Conservation (phyloP, 2,797 vertebrate genomes). For the Melopsittacus undulatus region DNA sequence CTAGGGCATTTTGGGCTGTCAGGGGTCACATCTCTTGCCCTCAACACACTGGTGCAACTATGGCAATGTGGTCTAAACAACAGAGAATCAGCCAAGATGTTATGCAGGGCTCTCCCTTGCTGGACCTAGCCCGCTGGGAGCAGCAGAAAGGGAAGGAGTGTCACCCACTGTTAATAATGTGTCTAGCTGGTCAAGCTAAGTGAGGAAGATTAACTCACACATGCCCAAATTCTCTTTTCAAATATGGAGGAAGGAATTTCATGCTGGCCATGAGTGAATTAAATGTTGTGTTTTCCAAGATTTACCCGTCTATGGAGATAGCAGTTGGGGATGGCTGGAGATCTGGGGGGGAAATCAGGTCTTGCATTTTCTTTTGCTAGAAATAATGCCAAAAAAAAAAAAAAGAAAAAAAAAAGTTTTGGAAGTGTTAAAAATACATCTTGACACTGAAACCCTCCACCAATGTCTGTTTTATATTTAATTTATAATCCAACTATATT, state of each 20-base stretch:
- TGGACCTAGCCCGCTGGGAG: not conserved
- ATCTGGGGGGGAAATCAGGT: not conserved
- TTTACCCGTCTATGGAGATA: not conserved
- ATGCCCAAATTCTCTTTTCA: not conserved
- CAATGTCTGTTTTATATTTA: constrained; percentile 40
- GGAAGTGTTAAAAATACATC: constrained; percentile 51
- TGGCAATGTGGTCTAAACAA: not conserved
- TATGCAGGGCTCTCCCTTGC: not conserved
- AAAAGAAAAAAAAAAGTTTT: not conserved
- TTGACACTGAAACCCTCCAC: constrained; percentile 25
- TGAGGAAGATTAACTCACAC: not conserved
- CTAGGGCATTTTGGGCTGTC: not conserved
- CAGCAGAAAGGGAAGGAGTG: not conserved
- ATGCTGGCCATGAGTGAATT: not conserved
- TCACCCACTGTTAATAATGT: not conserved
- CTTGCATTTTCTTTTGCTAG: not conserved
- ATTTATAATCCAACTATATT: constrained; percentile 29
- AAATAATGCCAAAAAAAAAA: not conserved
- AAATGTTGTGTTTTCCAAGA: not conserved
- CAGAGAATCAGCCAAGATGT: not conserved
- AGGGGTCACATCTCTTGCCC: not conserved
- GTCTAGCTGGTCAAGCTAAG: not conserved
- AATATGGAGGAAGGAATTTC: not conserved
- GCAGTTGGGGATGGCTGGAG: not conserved
- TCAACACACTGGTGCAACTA: not conserved